Conservation (phyloP, 2,797 vertebrate genomes). For the Tapera naevia region DNA sequence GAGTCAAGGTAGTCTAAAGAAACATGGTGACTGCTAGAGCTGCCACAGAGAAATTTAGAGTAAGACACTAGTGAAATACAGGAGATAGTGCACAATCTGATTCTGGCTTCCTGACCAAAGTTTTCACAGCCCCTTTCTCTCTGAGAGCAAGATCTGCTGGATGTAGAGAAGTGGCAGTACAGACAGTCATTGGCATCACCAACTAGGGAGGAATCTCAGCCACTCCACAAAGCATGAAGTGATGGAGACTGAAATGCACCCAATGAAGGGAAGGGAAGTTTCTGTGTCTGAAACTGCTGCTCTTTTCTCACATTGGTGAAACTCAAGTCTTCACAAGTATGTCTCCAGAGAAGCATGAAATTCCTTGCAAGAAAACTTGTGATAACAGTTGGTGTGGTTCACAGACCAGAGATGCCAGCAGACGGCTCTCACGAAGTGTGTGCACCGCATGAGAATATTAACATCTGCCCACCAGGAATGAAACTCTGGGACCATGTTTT, state of each 20-base stretch:
- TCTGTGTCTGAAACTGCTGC: not conserved
- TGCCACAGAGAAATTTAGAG: not conserved
- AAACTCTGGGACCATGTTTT: not conserved
- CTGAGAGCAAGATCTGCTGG: not conserved
- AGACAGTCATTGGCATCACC: not conserved
- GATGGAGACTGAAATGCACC: not conserved
- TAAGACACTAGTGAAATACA: not conserved
- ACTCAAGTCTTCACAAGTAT: not conserved
- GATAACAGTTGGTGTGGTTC: not conserved
- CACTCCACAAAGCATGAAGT: not conserved
- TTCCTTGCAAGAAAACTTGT: not conserved
- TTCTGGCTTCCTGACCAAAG: not conserved
- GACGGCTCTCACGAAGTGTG: not conserved
- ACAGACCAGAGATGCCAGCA: not conserved
- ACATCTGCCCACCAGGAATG: not conserved
- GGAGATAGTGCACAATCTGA: not conserved
- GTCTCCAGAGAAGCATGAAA: not conserved
- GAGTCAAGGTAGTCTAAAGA: not conserved
- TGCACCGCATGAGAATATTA: not conserved
- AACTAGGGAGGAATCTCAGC: not conserved
- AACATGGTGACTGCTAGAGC: not conserved
- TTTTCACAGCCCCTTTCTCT: not conserved
- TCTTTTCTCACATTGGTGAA: not conserved
- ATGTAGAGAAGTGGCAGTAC: not conserved
- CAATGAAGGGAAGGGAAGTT: rapidly evolving